Conservation (phyloP, 2,797 vertebrate species). For the Microctenopoma lineatum region DNA sequence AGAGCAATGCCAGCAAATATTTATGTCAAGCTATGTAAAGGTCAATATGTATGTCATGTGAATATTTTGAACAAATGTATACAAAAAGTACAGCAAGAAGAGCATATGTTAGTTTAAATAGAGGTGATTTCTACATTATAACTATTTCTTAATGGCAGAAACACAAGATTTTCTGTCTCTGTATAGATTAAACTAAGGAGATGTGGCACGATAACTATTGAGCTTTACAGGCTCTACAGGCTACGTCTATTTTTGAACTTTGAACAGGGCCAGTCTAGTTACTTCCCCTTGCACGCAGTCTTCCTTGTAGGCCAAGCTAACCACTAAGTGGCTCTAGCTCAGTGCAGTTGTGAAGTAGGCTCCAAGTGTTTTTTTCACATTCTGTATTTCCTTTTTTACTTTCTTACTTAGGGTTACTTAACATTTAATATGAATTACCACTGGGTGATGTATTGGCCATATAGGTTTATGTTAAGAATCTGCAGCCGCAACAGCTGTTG, state of each 20-base stretch:
- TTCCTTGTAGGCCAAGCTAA: background rate
- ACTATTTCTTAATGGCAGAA: background rate
- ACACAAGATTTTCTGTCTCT: background rate
- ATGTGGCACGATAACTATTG: background rate
- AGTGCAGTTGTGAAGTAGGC: background rate
- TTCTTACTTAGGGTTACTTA: background rate
- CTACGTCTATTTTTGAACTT: background rate
- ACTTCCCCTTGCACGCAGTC: background rate
- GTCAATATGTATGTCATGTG: background rate
- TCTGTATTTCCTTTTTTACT: background rate
- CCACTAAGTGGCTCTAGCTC: background rate
- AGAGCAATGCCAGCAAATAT: background rate
- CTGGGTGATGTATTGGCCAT: background rate
- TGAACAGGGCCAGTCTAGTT: background rate
- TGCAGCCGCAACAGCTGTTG: too few species aligned
- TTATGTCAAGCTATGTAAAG: background rate
- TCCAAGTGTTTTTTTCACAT: background rate
- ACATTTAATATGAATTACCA: background rate
- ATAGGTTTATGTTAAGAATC: background rate
- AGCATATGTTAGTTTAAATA: background rate
- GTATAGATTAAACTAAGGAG: background rate
- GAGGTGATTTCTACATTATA: background rate
- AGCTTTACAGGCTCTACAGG: background rate
- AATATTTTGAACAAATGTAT: too few species aligned
- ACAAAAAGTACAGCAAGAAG: too few species aligned